Evolutionary conservation across 2,797 vertebrate genomes (phyloP).

Genomic region (Poeciliopsis gracilis): DNA sequence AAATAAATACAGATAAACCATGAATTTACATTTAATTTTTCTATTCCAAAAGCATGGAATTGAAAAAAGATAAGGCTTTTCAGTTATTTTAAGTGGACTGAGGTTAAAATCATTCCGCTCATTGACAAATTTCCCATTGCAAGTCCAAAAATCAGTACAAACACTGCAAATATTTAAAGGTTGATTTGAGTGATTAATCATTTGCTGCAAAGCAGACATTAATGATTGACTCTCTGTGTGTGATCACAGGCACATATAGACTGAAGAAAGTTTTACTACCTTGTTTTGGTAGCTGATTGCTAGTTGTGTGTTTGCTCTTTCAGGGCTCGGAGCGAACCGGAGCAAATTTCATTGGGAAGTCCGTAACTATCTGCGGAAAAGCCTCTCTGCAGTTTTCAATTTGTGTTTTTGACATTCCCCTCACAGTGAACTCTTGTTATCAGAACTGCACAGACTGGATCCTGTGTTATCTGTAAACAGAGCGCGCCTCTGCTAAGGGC

Average conservation of each 20-base stretch:
- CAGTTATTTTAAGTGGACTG: not conserved
- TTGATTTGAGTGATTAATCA: not conserved
- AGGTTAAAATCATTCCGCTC: not conserved
- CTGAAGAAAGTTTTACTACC: not conserved
- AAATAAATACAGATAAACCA: not conserved
- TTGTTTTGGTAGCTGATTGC: not conserved
- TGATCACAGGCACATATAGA: not conserved
- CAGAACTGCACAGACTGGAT: not conserved
- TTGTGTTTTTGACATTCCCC: not conserved
- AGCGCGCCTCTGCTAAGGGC: slow-evolving; percentile 7
- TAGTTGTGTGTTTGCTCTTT: not conserved
- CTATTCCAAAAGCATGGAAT: not conserved
- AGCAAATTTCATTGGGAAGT: not conserved
- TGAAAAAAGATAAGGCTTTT: not conserved
- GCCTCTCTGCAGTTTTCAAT: not conserved
- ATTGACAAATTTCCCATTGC: not conserved
- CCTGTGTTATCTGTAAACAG: slow-evolving; percentile 74
- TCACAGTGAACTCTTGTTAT: not conserved
- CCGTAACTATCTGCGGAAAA: not conserved
- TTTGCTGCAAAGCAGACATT: not conserved
- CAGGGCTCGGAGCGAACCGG: not conserved
- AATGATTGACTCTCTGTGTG: not conserved
- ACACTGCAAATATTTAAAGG: not conserved
- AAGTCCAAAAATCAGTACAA: not conserved
- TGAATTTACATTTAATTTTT: not conserved